Percentiles rank a stretch among this genome's conserved stretches.
Conservation (phyloP, 1,140 invertebrate species). For the Pogonognathellus flavescens region DNA sequence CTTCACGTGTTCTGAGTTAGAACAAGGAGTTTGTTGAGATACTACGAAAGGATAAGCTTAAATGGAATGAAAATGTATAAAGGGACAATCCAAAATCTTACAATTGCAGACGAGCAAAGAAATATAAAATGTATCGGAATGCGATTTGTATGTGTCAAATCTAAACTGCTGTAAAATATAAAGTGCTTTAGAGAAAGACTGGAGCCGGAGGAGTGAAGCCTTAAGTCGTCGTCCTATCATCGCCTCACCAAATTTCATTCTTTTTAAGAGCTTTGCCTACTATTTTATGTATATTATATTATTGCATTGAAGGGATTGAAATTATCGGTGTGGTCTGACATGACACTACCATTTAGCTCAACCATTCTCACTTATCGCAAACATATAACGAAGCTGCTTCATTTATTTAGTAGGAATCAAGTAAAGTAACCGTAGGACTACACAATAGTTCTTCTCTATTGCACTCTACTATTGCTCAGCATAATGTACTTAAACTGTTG, state of each 20-base stretch:
- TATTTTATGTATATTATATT: conserved; percentile 12
- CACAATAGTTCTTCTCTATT: conserved; percentile 17
- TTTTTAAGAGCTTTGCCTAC: not conserved
- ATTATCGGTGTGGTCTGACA: conserved; percentile 29
- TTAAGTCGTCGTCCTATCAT: not conserved
- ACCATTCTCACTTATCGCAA: not conserved
- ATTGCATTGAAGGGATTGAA: conserved; percentile 22
- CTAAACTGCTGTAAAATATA: too few relatives aligned
- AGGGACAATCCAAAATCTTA: too few relatives aligned
- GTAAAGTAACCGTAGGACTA: conserved; percentile 1
- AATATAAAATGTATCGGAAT: not conserved
- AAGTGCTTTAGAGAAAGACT: not conserved
- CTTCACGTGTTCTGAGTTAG: too few relatives aligned
- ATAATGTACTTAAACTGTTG: conserved; percentile 35
- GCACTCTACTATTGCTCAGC: not conserved
- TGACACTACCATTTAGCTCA: not conserved
- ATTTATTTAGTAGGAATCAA: conserved; percentile 44
- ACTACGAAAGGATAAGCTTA: too few relatives aligned
- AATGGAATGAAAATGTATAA: too few relatives aligned
- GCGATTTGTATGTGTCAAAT: too few relatives aligned
- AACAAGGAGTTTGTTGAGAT: too few relatives aligned
- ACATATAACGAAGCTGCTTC: conserved; percentile 22
- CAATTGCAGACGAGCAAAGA: not conserved
- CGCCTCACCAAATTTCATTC: conserved; percentile 19
- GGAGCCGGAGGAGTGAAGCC: not conserved